Percentiles rank a stretch among this genome's conserved stretches.
Evolutionary conservation across 1,140 invertebrate genomes (phyloP).

Genomic region (Drosophila setifemur): DNA sequence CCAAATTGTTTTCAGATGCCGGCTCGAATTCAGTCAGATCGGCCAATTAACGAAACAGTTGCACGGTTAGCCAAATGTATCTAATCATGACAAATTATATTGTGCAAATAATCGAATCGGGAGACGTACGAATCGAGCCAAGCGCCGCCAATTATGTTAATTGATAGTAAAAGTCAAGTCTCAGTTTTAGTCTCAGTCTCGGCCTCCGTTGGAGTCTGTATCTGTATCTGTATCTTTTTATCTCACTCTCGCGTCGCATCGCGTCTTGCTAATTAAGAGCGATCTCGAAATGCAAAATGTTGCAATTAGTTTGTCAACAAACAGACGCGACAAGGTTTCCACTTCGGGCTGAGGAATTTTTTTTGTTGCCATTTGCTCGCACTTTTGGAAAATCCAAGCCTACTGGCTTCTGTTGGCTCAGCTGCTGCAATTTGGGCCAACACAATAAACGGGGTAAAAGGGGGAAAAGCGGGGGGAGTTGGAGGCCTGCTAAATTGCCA

Average conservation of each 20-base stretch:
- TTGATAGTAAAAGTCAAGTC: constrained; percentile 71
- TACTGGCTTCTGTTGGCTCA: constrained; percentile 51
- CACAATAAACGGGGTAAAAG: neutral
- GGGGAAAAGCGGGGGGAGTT: constrained; percentile 2
- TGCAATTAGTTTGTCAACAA: constrained; percentile 71
- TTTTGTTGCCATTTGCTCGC: neutral
- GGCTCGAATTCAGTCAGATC: neutral
- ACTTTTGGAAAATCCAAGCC: constrained; percentile 45
- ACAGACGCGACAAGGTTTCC: constrained; percentile 55
- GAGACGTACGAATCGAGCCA: constrained; percentile 24
- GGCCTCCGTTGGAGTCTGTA: constrained; percentile 1
- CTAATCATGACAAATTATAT: constrained; percentile 51
- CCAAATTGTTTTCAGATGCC: constrained; percentile 31
- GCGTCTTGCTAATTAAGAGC: constrained; percentile 62
- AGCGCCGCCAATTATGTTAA: constrained; percentile 73
- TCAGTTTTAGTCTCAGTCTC: constrained; percentile 5
- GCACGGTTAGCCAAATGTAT: constrained; percentile 46
- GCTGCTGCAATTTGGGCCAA: constrained; percentile 53
- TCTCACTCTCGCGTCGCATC: neutral
- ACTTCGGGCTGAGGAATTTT: constrained; percentile 29
- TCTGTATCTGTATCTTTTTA: neutral
- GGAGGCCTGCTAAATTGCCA: constrained; percentile 49
- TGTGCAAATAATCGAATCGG: constrained; percentile 55
- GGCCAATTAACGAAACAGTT: constrained; percentile 46
- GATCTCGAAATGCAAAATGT: constrained; percentile 52